These are phyloP conservation scores for Caenorhabditis virilis DNA, from an alignment of 2,888 invertebrate genomes.

Conservation along the genomic window DNA sequence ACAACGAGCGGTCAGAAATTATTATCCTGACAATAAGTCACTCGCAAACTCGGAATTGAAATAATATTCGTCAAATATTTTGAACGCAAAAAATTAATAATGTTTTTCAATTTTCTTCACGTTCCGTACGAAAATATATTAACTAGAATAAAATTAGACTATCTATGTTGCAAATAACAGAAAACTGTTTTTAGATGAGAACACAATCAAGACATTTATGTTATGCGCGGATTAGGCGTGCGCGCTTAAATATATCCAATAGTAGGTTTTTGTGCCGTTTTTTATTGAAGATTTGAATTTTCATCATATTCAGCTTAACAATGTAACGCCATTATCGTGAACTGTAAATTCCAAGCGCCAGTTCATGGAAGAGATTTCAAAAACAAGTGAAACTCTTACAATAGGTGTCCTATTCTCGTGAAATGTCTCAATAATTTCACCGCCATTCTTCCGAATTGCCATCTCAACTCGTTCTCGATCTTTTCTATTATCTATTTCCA, in stretches of 20 bases:
- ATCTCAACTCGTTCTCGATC: slow-evolving; percentile 5
- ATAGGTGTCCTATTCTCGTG: slow-evolving; percentile 9
- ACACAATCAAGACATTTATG: too few relatives aligned
- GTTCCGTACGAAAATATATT: too few relatives aligned
- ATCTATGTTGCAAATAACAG: too few relatives aligned
- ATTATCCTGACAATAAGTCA: too few relatives aligned
- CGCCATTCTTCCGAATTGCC: slow-evolving; percentile 4
- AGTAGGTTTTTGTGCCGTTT: too few relatives aligned
- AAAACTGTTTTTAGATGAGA: too few relatives aligned
- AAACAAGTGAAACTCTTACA: background rate
- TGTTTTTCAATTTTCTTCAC: too few relatives aligned
- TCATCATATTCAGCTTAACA: background rate
- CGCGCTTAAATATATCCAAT: too few relatives aligned
- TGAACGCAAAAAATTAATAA: too few relatives aligned
- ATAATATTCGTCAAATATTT: background rate
- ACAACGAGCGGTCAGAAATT: too few relatives aligned
- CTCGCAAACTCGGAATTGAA: background rate
- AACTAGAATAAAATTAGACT: too few relatives aligned
- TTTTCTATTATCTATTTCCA: slow-evolving; percentile 23
- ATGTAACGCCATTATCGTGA: background rate
- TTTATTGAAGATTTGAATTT: background rate
- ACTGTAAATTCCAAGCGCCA: background rate
- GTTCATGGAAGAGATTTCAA: background rate
- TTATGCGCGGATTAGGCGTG: too few relatives aligned
- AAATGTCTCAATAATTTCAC: slow-evolving; percentile 11